phyloP scores from a whole-genome alignment of 2,888 invertebrate genomes.

The Junonia oenone region DNA sequence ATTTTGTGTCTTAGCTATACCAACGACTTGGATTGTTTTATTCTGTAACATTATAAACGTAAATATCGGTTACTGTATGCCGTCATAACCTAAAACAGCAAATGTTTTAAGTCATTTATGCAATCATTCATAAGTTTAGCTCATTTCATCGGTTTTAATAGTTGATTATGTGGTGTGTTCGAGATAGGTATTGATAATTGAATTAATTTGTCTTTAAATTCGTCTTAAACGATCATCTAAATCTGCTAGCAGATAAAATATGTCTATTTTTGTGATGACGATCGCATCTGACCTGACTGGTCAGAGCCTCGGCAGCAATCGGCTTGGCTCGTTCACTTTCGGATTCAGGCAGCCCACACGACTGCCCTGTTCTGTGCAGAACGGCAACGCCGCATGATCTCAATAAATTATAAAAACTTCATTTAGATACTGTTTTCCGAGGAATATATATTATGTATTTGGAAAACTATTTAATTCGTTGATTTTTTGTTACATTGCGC shows the following conservation, averaged over 20 bases:
- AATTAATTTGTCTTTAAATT: not conserved
- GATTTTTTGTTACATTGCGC: too few species aligned
- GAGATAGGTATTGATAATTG: not conserved
- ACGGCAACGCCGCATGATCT: constrained; percentile 65
- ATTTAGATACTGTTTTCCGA: not conserved
- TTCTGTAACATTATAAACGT: not conserved
- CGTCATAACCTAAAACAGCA: not conserved
- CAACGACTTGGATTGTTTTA: not conserved
- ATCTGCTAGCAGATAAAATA: constrained; percentile 25
- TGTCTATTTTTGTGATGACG: constrained; percentile 47
- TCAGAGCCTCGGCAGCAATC: constrained; percentile 24
- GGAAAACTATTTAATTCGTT: not conserved
- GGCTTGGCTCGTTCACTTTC: constrained; percentile 31
- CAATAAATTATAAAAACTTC: constrained; percentile 21
- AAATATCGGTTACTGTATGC: not conserved
- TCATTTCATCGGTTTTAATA: not conserved
- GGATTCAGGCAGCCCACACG: constrained; percentile 37
- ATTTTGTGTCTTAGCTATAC: too few species aligned
- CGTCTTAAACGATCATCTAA: too few species aligned
- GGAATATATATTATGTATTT: not conserved
- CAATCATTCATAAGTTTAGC: not conserved
- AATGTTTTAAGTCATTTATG: not conserved
- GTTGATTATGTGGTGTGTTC: not conserved
- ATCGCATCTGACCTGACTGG: constrained; percentile 28
- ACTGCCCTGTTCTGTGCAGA: constrained; percentile 42